phyloP scores from a whole-genome alignment of 2,113 vertebrate species.

The Manacus vitellinus region DNA sequence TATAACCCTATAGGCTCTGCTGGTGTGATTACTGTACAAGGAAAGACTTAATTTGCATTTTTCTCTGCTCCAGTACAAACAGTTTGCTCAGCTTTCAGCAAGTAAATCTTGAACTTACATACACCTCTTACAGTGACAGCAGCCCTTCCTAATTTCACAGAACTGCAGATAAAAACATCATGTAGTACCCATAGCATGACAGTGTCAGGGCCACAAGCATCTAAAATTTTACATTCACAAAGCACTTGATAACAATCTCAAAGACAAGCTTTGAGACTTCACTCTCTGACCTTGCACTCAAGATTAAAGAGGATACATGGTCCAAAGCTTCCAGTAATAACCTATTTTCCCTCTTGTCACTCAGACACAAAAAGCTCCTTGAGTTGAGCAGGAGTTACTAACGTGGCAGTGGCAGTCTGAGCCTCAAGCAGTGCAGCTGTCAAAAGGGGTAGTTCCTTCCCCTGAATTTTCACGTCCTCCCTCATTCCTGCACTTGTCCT shows the following conservation, averaged over 20 bases:
- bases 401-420: neutral
- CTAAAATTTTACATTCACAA: neutral
- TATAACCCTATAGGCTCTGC: neutral
- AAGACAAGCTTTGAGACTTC: neutral
- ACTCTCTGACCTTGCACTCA: neutral
- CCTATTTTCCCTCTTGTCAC: neutral
- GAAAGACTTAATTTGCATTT: neutral
- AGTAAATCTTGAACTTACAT: neutral
- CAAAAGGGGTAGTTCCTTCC: neutral
- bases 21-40: neutral
- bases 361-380: neutral
- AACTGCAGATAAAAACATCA: neutral
- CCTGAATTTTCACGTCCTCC: neutral
- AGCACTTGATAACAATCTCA: slow-evolving; percentile 8
- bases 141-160: neutral
- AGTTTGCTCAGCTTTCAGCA: neutral
- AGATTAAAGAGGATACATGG: neutral
- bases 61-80: neutral
- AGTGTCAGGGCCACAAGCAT: neutral
- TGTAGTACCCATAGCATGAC: neutral
- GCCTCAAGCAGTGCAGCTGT: neutral
- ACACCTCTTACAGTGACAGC: neutral
- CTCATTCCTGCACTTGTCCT: neutral
- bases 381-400: neutral
- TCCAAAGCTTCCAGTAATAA: slow-evolving; percentile 18